Evolutionary conservation across 2,888 invertebrate species (phyloP).

Genomic region (Chirona hameri): DNA sequence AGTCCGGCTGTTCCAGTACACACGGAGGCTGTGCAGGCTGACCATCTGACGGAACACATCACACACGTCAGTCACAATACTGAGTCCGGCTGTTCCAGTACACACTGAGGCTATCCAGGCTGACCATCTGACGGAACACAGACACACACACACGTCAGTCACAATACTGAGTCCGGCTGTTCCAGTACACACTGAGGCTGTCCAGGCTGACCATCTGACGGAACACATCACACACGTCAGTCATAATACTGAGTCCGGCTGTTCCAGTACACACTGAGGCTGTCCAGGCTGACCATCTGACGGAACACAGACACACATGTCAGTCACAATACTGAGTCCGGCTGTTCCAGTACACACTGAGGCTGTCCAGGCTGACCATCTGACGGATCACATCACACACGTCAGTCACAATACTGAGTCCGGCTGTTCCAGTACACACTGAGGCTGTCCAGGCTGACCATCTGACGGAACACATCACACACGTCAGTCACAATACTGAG

Average conservation of each 20-base stretch:
- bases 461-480: slow-evolving; percentile 49
- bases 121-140: no score
- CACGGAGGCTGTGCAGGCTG: slow-evolving; percentile 70
- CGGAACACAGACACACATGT: no score
- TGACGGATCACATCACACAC: no score
- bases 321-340: no score
- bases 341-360: no score
- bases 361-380: no score
- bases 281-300: slow-evolving; percentile 59
- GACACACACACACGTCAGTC: no score
- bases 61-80: no score
- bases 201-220: slow-evolving; percentile 70
- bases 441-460: slow-evolving; percentile 74
- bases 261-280: slow-evolving; percentile 85
- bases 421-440: slow-evolving; percentile 83
- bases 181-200: slow-evolving; percentile 83
- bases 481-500: slow-evolving; percentile 44
- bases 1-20: slow-evolving; percentile 79
- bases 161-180: slow-evolving; percentile 61
- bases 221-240: no score
- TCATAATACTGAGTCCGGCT: slow-evolving; percentile 52
- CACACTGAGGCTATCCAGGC: no score
- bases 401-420: no score
- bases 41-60: background rate
- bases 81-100: no score